A percentile compares a stretch with the other conserved stretches of the same genome.
Evolutionary conservation across 2,888 invertebrate species (phyloP).

Genomic region (Adineta ricciae): DNA sequence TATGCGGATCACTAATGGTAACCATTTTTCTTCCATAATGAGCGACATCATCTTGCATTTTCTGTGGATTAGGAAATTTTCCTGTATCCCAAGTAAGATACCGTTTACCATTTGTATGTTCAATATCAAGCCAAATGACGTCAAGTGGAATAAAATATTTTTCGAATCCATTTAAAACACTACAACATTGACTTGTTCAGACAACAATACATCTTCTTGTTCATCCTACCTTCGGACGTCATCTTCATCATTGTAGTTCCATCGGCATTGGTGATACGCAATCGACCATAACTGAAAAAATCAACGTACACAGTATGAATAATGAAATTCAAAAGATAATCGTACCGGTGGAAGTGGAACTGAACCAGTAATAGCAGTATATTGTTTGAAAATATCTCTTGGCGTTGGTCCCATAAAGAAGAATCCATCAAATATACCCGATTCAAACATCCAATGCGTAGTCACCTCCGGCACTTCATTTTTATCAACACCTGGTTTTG

Average conservation of each 20-base stretch:
- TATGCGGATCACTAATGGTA: slow-evolving; percentile 91
- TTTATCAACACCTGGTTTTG: not conserved
- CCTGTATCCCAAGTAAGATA: slow-evolving; percentile 94
- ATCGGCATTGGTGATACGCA: slow-evolving; percentile 89
- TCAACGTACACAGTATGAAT: not conserved
- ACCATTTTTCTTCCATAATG: slow-evolving; percentile 81
- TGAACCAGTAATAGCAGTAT: slow-evolving; percentile 73
- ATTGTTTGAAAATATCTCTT: slow-evolving; percentile 73
- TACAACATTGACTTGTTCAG: not conserved
- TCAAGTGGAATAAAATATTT: slow-evolving; percentile 82
- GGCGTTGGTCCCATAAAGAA: slow-evolving; percentile 80
- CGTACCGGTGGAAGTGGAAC: slow-evolving; percentile 69
- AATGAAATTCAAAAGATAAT: not conserved
- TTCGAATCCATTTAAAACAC: slow-evolving; percentile 53
- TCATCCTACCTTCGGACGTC: slow-evolving; percentile 61
- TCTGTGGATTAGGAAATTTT: slow-evolving; percentile 73
- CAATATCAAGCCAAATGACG: slow-evolving; percentile 95
- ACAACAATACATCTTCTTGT: not conserved
- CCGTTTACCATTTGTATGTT: slow-evolving; percentile 89
- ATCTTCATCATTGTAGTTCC: slow-evolving; percentile 96
- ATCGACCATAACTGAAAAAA: slow-evolving; percentile 57
- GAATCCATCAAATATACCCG: slow-evolving; percentile 83
- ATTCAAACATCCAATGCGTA: slow-evolving; percentile 90
- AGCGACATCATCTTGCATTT: slow-evolving; percentile 80
- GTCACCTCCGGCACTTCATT: slow-evolving; percentile 47